These are phyloP conservation scores for Apoda limacodes DNA, from an alignment of 2,888 invertebrate species.

Conservation along the genomic window DNA sequence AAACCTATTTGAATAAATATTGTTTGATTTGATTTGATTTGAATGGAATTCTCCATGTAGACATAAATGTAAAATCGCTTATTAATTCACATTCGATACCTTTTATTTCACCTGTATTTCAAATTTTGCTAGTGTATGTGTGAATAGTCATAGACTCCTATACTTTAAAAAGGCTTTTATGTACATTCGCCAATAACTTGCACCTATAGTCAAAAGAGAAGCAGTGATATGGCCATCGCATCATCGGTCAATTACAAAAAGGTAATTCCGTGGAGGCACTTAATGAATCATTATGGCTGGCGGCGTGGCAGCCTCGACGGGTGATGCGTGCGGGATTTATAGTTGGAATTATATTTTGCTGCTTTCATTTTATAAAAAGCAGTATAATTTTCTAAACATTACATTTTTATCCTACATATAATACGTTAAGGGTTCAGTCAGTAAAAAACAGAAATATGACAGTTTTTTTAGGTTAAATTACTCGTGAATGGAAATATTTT, in stretches of 20 bases:
- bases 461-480: conserved; percentile 1
- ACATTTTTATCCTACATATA: conserved; percentile 1
- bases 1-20: no score
- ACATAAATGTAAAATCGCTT: no score
- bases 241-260: conserved; percentile 69
- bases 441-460: conserved; percentile 1
- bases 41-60: no score
- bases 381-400: conserved; percentile 11
- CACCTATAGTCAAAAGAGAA: no score
- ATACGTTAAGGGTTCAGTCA: background rate
- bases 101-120: no score
- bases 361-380: conserved; percentile 12
- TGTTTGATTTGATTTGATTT: no score
- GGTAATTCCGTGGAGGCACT: conserved; percentile 66
- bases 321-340: conserved; percentile 36
- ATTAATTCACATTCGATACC: no score
- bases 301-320: conserved; percentile 39
- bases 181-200: no score
- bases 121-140: no score
- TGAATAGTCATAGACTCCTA: no score
- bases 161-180: no score
- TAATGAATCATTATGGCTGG: conserved; percentile 66
- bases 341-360: conserved; percentile 34
- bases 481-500: background rate
- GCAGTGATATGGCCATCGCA: conserved; percentile 60